A percentile compares a stretch with the other conserved stretches of the same genome.
These are phyloP conservation scores for Rhodeus uyekii DNA, from an alignment of 2,797 vertebrate genomes.

Conservation along the genomic window DNA sequence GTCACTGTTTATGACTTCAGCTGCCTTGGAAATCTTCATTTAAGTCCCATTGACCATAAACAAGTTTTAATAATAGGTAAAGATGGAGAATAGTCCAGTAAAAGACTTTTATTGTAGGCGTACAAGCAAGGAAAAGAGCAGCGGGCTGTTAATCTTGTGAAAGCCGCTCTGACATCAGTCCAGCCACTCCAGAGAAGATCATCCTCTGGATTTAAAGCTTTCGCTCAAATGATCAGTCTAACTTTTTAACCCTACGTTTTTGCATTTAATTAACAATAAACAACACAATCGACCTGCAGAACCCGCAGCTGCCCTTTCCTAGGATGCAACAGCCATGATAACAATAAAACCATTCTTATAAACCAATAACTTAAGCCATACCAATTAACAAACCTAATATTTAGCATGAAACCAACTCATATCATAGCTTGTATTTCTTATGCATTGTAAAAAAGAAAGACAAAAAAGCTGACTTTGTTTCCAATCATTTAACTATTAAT, in stretches of 20 bases:
- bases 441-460: background rate
- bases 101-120: background rate
- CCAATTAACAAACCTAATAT: background rate
- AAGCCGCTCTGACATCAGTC: slow-evolving; percentile 69
- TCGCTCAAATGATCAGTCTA: slow-evolving; percentile 32
- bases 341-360: background rate
- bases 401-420: background rate
- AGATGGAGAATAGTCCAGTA: background rate
- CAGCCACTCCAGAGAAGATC: slow-evolving; percentile 61
- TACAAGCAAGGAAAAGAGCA: slow-evolving; percentile 70
- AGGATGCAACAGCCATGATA: background rate
- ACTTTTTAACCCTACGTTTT: slow-evolving; percentile 52
- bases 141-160: slow-evolving; percentile 75
- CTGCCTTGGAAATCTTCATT: background rate
- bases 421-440: background rate
- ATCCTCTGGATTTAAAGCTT: slow-evolving; percentile 59
- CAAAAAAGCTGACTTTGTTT: background rate
- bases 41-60: background rate
- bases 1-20: background rate
- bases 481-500: background rate
- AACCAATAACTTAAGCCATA: background rate
- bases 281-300: background rate
- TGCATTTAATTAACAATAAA: background rate
- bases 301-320: too few relatives aligned
- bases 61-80: background rate